Conservation (phyloP, 2,888 invertebrate species). For the Agrotis puta region DNA sequence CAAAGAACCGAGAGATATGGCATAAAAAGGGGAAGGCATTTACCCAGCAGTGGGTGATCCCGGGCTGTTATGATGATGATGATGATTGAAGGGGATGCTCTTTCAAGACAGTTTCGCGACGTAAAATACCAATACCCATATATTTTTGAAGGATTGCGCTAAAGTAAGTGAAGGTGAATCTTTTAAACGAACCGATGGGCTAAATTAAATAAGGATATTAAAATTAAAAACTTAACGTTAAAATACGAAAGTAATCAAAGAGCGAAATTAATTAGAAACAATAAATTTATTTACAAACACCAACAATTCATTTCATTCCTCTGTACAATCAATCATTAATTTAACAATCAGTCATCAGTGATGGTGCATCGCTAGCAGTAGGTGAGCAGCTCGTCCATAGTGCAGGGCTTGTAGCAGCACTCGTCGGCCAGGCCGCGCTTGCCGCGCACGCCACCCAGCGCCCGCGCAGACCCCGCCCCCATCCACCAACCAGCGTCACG, state of each 20-base stretch:
- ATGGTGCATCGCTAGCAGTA: constrained; percentile 56
- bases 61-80: too few species aligned
- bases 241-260: not conserved
- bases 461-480: not conserved
- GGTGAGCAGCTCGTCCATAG: constrained; percentile 61
- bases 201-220: too few species aligned
- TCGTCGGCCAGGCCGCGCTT: constrained; percentile 65
- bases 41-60: too few species aligned
- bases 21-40: too few species aligned
- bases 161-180: too few species aligned
- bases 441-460: constrained; percentile 51
- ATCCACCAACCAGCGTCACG: constrained; percentile 50
- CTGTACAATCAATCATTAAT: constrained; percentile 8
- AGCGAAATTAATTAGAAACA: not conserved
- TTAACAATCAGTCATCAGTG: constrained; percentile 1
- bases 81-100: too few species aligned
- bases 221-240: too few species aligned
- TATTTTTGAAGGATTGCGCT: too few species aligned
- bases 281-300: constrained; percentile 36
- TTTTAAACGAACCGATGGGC: too few species aligned
- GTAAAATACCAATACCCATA: too few species aligned
- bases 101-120: too few species aligned
- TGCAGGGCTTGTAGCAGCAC: constrained; percentile 71
- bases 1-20: too few species aligned
- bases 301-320: not conserved